Evolutionary conservation across 2,113 vertebrate species (phyloP).

Genomic region (Callocephalon fimbriatum): DNA sequence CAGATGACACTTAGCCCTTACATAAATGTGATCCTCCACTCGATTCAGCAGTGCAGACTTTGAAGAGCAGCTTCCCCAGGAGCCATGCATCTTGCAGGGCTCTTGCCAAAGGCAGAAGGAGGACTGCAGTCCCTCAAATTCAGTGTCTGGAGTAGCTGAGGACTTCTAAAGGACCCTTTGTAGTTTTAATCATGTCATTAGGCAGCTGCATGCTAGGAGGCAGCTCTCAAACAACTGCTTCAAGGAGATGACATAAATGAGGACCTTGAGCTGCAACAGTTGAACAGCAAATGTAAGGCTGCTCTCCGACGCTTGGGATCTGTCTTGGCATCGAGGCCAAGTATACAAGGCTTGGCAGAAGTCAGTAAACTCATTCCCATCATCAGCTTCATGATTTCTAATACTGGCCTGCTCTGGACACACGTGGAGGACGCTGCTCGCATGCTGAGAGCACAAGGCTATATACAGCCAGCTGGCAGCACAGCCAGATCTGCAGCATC

Average conservation of each 20-base stretch:
- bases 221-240: not conserved
- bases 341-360: conserved; percentile 6
- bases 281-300: not conserved
- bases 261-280: not conserved
- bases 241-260: not conserved
- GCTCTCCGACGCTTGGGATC: not conserved
- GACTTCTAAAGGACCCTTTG: not conserved
- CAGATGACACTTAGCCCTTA: not conserved
- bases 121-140: not conserved
- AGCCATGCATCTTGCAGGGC: not conserved
- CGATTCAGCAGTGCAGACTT: not conserved
- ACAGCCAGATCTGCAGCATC: conserved; percentile 50
- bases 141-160: not conserved
- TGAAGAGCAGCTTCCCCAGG: not conserved
- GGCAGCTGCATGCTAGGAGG: not conserved
- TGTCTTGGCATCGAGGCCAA: not conserved
- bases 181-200: not conserved
- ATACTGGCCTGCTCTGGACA: conserved; percentile 4
- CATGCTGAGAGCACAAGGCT: not conserved
- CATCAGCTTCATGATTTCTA: conserved; percentile 24
- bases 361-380: conserved; percentile 9
- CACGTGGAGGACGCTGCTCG: not conserved
- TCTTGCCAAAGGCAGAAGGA: not conserved
- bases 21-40: not conserved
- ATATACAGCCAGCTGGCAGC: conserved; percentile 59